phyloP scores from a whole-genome alignment of 1,140 invertebrate species.

The Araneus ventricosus region DNA sequence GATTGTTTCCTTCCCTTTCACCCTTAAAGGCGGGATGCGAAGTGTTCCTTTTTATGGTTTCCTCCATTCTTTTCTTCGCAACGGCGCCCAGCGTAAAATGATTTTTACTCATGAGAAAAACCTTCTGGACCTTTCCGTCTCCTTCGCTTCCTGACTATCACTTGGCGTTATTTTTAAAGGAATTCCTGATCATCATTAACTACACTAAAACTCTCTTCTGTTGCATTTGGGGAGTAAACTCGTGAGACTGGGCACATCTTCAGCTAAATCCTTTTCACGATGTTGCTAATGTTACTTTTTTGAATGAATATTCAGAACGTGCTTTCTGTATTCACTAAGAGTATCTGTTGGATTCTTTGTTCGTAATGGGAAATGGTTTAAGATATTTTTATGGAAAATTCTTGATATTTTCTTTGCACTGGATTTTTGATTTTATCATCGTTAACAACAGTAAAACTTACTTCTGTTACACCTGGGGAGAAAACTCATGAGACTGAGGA shows the following conservation, averaged over 20 bases:
- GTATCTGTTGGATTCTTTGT: no score
- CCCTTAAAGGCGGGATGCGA: neutral
- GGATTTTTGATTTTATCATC: no score
- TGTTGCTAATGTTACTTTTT: neutral
- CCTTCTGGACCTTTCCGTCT: slow-evolving; percentile 24
- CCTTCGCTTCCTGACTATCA: neutral
- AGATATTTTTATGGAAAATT: no score
- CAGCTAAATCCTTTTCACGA: neutral
- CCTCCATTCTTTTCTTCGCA: slow-evolving; percentile 27
- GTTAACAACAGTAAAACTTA: no score
- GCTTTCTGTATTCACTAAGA: no score
- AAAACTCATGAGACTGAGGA: no score
- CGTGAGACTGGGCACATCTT: neutral
- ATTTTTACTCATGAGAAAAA: slow-evolving; percentile 56
- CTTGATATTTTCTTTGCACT: no score
- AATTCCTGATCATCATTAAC: slow-evolving; percentile 40
- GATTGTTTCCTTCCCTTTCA: slow-evolving; percentile 48
- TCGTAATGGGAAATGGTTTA: no score
- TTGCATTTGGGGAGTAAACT: neutral
- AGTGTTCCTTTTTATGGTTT: slow-evolving; percentile 59
- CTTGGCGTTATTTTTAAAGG: slow-evolving; percentile 22
- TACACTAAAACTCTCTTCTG: neutral
- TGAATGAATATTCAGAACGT: neutral
- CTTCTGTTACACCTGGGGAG: no score
- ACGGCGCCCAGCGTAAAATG: slow-evolving; percentile 62